A percentile compares a stretch with the other conserved stretches of the same genome.
Evolutionary conservation across 2,888 invertebrate genomes (phyloP).

Genomic region (Cepaea hortensis): DNA sequence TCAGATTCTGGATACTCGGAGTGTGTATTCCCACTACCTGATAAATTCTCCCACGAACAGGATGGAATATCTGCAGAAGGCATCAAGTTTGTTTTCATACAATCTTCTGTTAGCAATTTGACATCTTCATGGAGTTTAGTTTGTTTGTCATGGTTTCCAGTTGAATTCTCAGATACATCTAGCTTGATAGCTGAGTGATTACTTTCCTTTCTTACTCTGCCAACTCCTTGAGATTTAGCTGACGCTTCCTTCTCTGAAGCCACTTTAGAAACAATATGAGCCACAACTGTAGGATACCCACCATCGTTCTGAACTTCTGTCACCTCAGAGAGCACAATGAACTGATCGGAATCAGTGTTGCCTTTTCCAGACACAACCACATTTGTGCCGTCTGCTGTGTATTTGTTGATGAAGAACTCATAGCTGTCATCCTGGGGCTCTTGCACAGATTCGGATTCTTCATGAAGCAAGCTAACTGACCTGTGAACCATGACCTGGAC

Average conservation of each 20-base stretch:
- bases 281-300: conserved; percentile 52
- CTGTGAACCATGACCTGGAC: conserved; percentile 55
- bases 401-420: conserved; percentile 33
- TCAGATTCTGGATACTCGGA: background rate
- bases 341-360: conserved; percentile 1
- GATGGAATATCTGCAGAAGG: background rate
- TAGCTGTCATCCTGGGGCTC: conserved; percentile 2
- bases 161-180: background rate
- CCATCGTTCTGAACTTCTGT: conserved; percentile 49
- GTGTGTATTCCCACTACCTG: background rate
- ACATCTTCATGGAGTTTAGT: background rate
- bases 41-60: conserved; percentile 13
- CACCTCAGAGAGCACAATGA: conserved; percentile 49
- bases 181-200: background rate
- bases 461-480: conserved; percentile 44
- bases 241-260: background rate
- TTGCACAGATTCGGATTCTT: conserved; percentile 36
- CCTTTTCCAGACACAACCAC: conserved; percentile 21
- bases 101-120: background rate
- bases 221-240: background rate
- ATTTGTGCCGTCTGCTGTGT: conserved; percentile 38
- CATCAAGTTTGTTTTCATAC: background rate
- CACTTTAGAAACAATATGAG: conserved; percentile 49
- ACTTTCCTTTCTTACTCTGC: background rate
- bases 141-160: background rate